A percentile compares a stretch with the other conserved stretches of the same genome.
phyloP scores from a whole-genome alignment of 2,113 vertebrate species.

The Aegotheles bennettii region DNA sequence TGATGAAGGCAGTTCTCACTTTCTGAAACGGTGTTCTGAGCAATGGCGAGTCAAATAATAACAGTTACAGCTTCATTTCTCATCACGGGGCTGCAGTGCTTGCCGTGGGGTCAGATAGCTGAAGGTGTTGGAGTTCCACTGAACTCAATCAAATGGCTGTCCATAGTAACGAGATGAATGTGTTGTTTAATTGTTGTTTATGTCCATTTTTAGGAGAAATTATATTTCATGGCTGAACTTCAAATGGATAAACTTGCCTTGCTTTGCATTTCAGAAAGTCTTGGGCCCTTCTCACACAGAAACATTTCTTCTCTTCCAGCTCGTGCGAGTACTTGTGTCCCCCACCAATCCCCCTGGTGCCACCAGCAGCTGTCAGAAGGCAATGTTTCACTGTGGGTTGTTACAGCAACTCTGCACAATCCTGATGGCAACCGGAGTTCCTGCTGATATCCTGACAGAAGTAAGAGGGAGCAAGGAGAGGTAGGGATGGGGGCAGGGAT shows the following conservation, averaged over 20 bases:
- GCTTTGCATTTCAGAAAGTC: background rate
- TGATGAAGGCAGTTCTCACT: background rate
- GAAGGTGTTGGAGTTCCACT: background rate
- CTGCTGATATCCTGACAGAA: conserved; percentile 96
- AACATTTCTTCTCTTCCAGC: conserved; percentile 47
- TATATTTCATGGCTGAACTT: fast-evolving
- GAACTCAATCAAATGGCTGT: fast-evolving
- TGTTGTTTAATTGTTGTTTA: fast-evolving
- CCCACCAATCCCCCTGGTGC: conserved; percentile 94
- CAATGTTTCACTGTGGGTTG: conserved; percentile 93
- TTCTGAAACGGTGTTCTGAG: background rate
- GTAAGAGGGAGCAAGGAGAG: conserved; percentile 46
- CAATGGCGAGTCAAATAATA: background rate
- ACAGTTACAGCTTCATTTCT: background rate
- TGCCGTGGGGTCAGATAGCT: background rate
- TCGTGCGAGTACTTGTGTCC: conserved; percentile 93
- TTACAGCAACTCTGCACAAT: conserved; percentile 95
- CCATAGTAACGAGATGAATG: fast-evolving
- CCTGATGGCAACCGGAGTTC: conserved; percentile 95
- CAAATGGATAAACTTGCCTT: too few species aligned
- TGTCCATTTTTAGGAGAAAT: background rate
- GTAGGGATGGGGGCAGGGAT: background rate
- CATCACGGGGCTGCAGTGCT: fast-evolving
- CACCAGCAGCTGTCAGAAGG: conserved; percentile 92
- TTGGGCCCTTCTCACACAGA: fast-evolving